Evolutionary conservation across 2,888 invertebrate genomes (phyloP).

Genomic region (Periphyllus acericola): DNA sequence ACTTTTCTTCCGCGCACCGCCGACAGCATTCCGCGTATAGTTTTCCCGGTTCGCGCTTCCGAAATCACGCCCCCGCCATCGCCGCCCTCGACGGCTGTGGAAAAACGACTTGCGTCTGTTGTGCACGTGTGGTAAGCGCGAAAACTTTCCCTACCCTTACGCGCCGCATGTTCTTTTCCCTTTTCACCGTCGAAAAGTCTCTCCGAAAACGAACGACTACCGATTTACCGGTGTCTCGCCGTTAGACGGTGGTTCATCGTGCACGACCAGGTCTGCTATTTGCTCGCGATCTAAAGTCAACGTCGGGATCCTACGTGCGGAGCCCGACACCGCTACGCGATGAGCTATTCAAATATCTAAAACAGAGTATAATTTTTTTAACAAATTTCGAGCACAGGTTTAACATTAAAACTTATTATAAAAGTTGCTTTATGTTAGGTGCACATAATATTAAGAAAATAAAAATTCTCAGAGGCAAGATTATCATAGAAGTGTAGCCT

Average conservation of each 20-base stretch:
- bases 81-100: too few species aligned
- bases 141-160: conserved; percentile 45
- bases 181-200: not conserved
- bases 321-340: too few species aligned
- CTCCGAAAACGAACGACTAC: not conserved
- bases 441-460: too few species aligned
- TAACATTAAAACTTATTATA: too few species aligned
- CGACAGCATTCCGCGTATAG: conserved; percentile 2
- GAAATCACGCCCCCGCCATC: not conserved
- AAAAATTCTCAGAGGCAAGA: too few species aligned
- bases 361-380: too few species aligned
- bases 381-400: too few species aligned
- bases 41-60: conserved; percentile 34
- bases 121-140: not conserved
- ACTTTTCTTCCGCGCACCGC: conserved; percentile 14
- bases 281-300: not conserved
- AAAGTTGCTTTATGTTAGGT: too few species aligned
- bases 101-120: too few species aligned
- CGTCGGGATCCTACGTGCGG: not conserved
- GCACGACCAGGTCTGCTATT: not conserved
- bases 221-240: not conserved
- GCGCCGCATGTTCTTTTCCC: not conserved
- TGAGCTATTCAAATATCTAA: too few species aligned
- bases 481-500: too few species aligned
- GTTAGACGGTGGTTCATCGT: not conserved